Base-by-base conservation (phyloP, 2,888 invertebrate genomes). In the Hemicrepidius hirtus region DNA sequence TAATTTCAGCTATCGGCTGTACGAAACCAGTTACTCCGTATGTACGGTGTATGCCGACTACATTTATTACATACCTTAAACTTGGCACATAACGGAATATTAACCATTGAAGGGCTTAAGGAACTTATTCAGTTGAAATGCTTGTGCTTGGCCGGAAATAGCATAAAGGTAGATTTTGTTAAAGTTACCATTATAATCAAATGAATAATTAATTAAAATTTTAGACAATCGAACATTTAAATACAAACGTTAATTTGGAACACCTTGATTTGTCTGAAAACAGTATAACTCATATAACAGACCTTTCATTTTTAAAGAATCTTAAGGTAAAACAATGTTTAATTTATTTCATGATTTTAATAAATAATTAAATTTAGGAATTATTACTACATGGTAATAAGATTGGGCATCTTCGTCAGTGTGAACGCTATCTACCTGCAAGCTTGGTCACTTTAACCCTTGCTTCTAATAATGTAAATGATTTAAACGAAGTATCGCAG, bases 251-350 rank as follows among this genome's bases (percentile, higher is more conserved):
- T 53, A 92, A 93, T 82, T 87, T 97, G 84, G 95, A 95, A 84
- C 91, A 93, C 84, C 86, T 97, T 79, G 97, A 97, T 88, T 87
- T 97, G 78, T 96, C 97, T 3, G 95, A 96, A 85, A 97, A 97
- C 85, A 93, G 92, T 84, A 96, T 97, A 81, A 91, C 94, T 65
- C 92, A 92, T 81, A 90, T 97, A 74, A 92, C 94, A 77, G 97
- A 97, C 87, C 90, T 97, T 76, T 95, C 95, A 20, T 93, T 92
- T 86, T 87, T 97, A 80, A 92, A 92, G 82, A 91, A 89, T 83
- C 89, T 97, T 63, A 96, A 96, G 92, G 96, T 96, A 88, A 87
- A 85, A 80, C n/a, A n/a, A n/a, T n/a, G n/a, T n/a, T n/a, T n/a
- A n/a, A n/a, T n/a, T n/a, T n/a, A 20, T 20, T 10, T 9, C 3